These are phyloP conservation scores for Kryptolebias marmoratus DNA, from an alignment of 2,113 vertebrate genomes.

Conservation along the genomic window DNA sequence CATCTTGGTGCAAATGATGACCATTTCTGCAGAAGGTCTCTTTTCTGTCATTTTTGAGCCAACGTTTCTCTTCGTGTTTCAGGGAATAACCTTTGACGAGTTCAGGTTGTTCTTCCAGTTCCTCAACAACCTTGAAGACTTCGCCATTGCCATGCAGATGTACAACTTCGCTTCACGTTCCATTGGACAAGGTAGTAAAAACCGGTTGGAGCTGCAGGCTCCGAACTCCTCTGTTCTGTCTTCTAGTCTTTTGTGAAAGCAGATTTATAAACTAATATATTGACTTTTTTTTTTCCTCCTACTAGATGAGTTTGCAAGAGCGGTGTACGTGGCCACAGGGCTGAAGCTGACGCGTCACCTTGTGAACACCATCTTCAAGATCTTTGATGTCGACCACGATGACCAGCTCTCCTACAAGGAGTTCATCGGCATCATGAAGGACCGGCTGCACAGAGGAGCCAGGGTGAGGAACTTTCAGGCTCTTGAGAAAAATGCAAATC, in stretches of 20 bases:
- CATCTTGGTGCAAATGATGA: neutral
- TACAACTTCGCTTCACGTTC: slow-evolving; percentile 98
- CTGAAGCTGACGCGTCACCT: slow-evolving; percentile 95
- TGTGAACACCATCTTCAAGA: slow-evolving; percentile 97
- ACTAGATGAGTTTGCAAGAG: slow-evolving; percentile 97
- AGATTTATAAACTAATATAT: neutral
- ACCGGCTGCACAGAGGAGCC: slow-evolving; percentile 92
- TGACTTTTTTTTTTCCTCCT: neutral
- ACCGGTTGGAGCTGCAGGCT: too few species aligned
- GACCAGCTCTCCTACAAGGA: slow-evolving; percentile 98
- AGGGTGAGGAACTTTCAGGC: slow-evolving; percentile 82
- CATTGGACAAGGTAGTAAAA: slow-evolving; percentile 91
- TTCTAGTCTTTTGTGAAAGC: neutral
- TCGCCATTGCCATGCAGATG: slow-evolving; percentile 99
- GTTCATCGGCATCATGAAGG: slow-evolving; percentile 99
- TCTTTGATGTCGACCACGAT: slow-evolving; percentile 97
- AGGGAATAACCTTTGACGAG: slow-evolving; percentile 99
- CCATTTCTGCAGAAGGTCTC: neutral
- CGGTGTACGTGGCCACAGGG: slow-evolving; percentile 96
- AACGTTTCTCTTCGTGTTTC: slow-evolving; percentile 45
- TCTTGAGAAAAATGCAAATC: neutral
- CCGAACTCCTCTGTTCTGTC: neutral
- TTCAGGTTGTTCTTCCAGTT: slow-evolving; percentile 99
- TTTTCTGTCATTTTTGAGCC: neutral
- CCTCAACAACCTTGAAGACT: slow-evolving; percentile 98